phyloP scores from a whole-genome alignment of 2,888 invertebrate species.

The Mylabris sibirica region DNA sequence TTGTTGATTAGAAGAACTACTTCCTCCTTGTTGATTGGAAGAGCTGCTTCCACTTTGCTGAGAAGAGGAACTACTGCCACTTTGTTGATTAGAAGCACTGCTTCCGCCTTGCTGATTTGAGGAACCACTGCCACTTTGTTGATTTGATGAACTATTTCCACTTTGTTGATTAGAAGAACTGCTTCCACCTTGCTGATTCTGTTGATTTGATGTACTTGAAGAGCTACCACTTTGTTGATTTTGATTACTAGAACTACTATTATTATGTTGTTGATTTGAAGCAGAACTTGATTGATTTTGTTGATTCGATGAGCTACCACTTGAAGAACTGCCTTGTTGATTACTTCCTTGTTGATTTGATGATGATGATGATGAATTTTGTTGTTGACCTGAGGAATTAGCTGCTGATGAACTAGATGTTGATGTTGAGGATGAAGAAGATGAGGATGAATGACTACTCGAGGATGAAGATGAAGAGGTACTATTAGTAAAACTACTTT shows the following conservation, averaged over 20 bases:
- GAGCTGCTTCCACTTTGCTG: too few relatives aligned
- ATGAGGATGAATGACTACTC: not conserved
- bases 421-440: constrained; percentile 17
- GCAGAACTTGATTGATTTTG: constrained; percentile 21
- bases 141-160: too few relatives aligned
- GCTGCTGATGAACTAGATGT: not conserved
- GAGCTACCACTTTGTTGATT: constrained; percentile 26
- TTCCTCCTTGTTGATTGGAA: too few relatives aligned
- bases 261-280: constrained; percentile 36
- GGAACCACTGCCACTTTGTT: too few relatives aligned
- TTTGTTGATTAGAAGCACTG: too few relatives aligned
- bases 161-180: too few relatives aligned
- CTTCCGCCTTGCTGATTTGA: too few relatives aligned
- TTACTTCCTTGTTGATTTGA: constrained; percentile 27
- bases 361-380: not conserved
- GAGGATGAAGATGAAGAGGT: constrained; percentile 23
- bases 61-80: too few relatives aligned
- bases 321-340: constrained; percentile 26
- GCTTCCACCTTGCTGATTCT: constrained; percentile 12
- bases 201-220: constrained; percentile 22
- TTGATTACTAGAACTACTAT: constrained; percentile 23
- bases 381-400: constrained; percentile 28
- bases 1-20: too few relatives aligned
- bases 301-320: constrained; percentile 14
- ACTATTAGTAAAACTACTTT: constrained; percentile 9